phyloP scores from a whole-genome alignment of 2,888 invertebrate genomes.

The Megaustenia siamemsis region DNA sequence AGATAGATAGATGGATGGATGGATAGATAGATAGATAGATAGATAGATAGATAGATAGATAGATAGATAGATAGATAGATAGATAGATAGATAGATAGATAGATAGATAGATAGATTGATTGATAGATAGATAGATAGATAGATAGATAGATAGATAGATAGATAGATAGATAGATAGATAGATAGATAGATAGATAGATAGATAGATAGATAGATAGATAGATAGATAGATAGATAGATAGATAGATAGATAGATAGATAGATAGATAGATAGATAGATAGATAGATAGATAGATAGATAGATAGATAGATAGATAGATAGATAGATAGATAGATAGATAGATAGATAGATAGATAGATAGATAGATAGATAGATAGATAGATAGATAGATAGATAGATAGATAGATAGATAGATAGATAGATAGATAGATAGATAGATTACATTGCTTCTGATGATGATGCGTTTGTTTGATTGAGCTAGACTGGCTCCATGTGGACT shows the following conservation, averaged over 20 bases:
- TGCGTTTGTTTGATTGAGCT: no score
- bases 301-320: constrained; percentile 25
- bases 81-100: constrained; percentile 22
- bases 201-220: constrained; percentile 2
- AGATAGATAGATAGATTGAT: background rate
- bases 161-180: constrained; percentile 2
- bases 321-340: constrained; percentile 27
- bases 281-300: constrained; percentile 27
- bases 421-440: background rate
- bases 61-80: constrained; percentile 7
- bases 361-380: constrained; percentile 15
- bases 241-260: constrained; percentile 15
- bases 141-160: background rate
- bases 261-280: constrained; percentile 15
- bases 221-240: constrained; percentile 13
- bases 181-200: constrained; percentile 15
- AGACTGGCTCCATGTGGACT: no score
- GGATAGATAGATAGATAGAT: constrained; percentile 22
- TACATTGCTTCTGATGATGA: no score
- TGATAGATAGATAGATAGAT: constrained; percentile 2
- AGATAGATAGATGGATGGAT: constrained; percentile 7
- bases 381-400: constrained; percentile 15
- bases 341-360: constrained; percentile 20
- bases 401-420: constrained; percentile 1
- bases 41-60: constrained; percentile 25